These are phyloP conservation scores for Gallinago media DNA, from an alignment of 2,113 vertebrate genomes.

Conservation along the genomic window DNA sequence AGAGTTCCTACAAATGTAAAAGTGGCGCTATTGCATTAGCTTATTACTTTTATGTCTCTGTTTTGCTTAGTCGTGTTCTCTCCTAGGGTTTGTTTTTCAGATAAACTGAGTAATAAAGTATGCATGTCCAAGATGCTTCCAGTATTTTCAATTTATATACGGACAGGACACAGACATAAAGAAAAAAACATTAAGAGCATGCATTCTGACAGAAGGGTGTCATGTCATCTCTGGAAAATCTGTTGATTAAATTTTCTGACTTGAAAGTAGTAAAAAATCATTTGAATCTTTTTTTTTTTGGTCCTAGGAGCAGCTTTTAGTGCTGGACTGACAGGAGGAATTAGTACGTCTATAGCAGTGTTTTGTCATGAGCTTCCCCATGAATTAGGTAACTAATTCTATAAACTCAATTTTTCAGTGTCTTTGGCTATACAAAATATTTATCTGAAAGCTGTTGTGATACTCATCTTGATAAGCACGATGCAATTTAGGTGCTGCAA, in stretches of 20 bases:
- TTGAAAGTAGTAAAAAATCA: not conserved
- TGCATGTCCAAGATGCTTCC: not conserved
- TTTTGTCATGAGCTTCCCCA: constrained; percentile 99
- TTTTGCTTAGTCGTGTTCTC: not conserved
- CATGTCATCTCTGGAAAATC: not conserved
- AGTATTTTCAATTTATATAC: not conserved
- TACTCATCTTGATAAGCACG: not conserved
- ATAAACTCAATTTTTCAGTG: not conserved
- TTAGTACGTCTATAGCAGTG: constrained; percentile 97
- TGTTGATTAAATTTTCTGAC: not conserved
- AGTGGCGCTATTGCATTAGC: not conserved
- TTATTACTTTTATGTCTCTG: not conserved
- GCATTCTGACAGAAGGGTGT: not conserved
- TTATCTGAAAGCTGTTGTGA: not conserved
- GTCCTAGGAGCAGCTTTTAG: constrained; percentile 93
- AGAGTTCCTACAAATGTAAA: not conserved
- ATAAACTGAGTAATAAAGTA: not conserved
- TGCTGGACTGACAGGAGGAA: constrained; percentile 92
- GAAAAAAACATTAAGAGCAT: not conserved
- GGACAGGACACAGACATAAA: not conserved
- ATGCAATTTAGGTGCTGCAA: not conserved
- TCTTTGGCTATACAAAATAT: not conserved
- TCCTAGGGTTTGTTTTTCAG: not conserved
- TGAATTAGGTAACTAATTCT: constrained; percentile 88
- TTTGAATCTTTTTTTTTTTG: not conserved